These are phyloP conservation scores for Ricordea florida DNA, from an alignment of 92 coral and sea anemone species.

Conservation along the genomic window DNA sequence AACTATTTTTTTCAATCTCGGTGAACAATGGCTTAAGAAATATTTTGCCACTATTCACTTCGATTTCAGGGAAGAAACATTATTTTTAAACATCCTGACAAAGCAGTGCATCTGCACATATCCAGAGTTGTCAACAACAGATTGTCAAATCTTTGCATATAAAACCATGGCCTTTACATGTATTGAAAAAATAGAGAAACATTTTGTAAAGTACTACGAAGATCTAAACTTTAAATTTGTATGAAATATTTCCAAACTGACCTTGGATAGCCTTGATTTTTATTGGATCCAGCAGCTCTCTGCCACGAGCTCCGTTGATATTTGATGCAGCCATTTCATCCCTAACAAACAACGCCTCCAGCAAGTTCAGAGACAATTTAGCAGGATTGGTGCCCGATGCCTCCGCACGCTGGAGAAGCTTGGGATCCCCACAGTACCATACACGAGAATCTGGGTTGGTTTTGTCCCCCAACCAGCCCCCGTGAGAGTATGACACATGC, in stretches of 20 bases:
- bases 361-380: conserved; percentile 82
- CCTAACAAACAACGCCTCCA: conserved; percentile 87
- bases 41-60: too few relatives aligned
- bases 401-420: conserved; percentile 81
- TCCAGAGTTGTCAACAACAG: too few relatives aligned
- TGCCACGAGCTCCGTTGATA: conserved; percentile 93
- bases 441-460: conserved; percentile 70
- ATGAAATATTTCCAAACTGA: neutral
- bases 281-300: conserved; percentile 86
- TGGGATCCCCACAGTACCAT: conserved; percentile 93
- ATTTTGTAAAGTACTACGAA: neutral
- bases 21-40: too few relatives aligned
- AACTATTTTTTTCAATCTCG: too few relatives aligned
- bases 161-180: too few relatives aligned
- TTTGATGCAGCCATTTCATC: conserved; percentile 99
- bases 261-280: conserved; percentile 95
- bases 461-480: conserved; percentile 91
- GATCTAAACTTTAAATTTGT: too few relatives aligned
- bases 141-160: too few relatives aligned
- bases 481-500: conserved; percentile 50
- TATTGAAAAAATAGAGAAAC: neutral
- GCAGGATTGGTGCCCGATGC: conserved; percentile 92
- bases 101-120: too few relatives aligned
- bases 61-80: too few relatives aligned
- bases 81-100: too few relatives aligned